Evolutionary conservation across 2,797 vertebrate species (phyloP).

Genomic region (Phrynocephalus vlangalii): DNA sequence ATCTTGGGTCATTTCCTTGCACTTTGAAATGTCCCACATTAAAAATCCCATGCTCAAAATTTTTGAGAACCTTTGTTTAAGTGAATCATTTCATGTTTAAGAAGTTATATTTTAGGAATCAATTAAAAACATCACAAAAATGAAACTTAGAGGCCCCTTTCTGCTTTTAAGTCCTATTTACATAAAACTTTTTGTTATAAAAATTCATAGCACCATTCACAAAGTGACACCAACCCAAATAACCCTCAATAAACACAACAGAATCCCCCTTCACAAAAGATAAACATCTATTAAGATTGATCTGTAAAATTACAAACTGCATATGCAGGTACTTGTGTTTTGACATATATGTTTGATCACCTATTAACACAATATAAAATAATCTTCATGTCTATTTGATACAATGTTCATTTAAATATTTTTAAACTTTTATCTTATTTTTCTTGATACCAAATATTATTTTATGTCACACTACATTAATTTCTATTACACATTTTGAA

Average conservation of each 20-base stretch:
- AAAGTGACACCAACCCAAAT: neutral
- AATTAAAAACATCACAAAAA: too few relatives aligned
- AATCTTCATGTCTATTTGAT: slow-evolving; percentile 48
- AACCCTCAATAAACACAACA: neutral
- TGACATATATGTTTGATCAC: slow-evolving; percentile 7
- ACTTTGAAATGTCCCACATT: too few relatives aligned
- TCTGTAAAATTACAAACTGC: neutral
- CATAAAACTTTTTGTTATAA: too few relatives aligned
- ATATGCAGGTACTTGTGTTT: neutral
- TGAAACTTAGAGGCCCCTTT: too few relatives aligned
- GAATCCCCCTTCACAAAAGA: neutral
- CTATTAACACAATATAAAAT: slow-evolving; percentile 54
- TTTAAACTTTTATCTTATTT: slow-evolving; percentile 56
- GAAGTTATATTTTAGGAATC: too few relatives aligned
- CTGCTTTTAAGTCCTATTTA: too few relatives aligned
- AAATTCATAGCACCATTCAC: too few relatives aligned
- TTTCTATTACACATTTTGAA: slow-evolving; percentile 69
- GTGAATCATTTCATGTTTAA: too few relatives aligned
- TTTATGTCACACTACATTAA: slow-evolving; percentile 78
- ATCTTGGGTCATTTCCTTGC: too few relatives aligned
- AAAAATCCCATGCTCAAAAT: too few relatives aligned
- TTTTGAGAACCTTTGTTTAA: too few relatives aligned
- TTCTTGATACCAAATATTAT: slow-evolving; percentile 66
- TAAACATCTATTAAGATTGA: neutral
- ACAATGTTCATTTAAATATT: slow-evolving; percentile 57